A percentile compares a stretch with the other conserved stretches of the same genome.
phyloP scores from a whole-genome alignment of 2,113 vertebrate species.

The Tachysurus vachellii region DNA sequence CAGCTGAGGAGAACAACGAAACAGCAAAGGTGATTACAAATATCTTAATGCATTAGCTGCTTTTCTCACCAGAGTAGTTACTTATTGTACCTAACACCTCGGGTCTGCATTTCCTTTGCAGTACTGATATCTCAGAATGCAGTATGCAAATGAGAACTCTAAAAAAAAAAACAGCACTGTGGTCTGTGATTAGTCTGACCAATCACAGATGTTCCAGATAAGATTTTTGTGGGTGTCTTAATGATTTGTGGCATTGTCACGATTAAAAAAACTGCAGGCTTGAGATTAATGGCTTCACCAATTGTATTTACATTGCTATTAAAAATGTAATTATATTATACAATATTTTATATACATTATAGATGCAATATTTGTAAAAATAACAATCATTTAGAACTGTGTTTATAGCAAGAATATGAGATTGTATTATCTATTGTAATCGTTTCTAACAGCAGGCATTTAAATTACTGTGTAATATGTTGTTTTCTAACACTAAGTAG shows the following conservation, averaged over 20 bases:
- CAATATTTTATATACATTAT: neutral
- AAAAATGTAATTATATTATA: neutral
- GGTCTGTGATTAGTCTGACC: neutral
- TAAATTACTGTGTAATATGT: neutral
- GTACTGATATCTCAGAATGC: neutral
- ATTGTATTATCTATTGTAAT: neutral
- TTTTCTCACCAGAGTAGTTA: neutral
- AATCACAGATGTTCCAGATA: conserved; percentile 11
- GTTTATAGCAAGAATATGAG: neutral
- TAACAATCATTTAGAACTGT: neutral
- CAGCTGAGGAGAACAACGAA: conserved; percentile 33
- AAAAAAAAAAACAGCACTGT: neutral
- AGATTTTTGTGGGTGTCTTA: neutral
- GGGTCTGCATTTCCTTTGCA: neutral
- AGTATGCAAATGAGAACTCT: neutral
- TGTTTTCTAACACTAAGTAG: neutral
- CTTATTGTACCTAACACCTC: neutral
- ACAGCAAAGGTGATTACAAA: conserved; percentile 45
- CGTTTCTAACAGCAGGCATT: neutral
- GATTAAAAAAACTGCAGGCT: neutral
- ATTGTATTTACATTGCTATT: neutral
- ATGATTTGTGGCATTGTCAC: neutral
- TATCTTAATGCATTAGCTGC: neutral
- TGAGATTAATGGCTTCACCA: neutral
- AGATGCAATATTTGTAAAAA: neutral